Conservation (phyloP, 2,113 vertebrate species). For the Eptatretus burgeri region DNA sequence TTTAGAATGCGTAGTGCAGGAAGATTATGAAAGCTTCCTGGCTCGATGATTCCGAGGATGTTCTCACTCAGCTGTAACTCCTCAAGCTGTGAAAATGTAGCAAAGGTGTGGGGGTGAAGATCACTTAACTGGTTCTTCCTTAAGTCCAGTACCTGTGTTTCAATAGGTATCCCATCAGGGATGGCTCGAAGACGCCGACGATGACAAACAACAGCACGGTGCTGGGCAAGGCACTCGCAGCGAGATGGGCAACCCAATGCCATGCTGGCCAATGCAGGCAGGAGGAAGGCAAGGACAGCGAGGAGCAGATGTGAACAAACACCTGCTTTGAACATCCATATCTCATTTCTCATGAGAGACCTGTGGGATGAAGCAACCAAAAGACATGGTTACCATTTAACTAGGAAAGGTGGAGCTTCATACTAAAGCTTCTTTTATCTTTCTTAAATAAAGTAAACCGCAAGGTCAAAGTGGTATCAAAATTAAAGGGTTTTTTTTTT, state of each 20-base stretch:
- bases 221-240: conserved; percentile 38
- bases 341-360: neutral
- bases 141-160: conserved; percentile 50
- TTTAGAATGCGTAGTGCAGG: conserved; percentile 36
- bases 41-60: conserved; percentile 55
- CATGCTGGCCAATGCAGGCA: conserved; percentile 11
- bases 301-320: neutral
- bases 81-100: conserved; percentile 34
- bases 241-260: conserved; percentile 34
- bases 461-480: too few relatives aligned
- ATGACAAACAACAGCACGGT: conserved; percentile 39
- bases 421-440: too few relatives aligned
- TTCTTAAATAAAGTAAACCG: too few relatives aligned
- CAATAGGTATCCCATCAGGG: conserved; percentile 48
- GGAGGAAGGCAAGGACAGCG: neutral
- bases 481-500: too few relatives aligned
- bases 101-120: conserved; percentile 48
- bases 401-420: too few relatives aligned
- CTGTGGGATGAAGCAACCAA: too few relatives aligned
- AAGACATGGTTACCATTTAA: too few relatives aligned
- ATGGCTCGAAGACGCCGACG: conserved; percentile 43
- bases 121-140: conserved; percentile 69
- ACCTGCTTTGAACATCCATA: neutral
- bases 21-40: conserved; percentile 51
- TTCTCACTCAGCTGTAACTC: conserved; percentile 79